Conservation (phyloP, 2,888 invertebrate genomes). For the Emmelina monodactyla region DNA sequence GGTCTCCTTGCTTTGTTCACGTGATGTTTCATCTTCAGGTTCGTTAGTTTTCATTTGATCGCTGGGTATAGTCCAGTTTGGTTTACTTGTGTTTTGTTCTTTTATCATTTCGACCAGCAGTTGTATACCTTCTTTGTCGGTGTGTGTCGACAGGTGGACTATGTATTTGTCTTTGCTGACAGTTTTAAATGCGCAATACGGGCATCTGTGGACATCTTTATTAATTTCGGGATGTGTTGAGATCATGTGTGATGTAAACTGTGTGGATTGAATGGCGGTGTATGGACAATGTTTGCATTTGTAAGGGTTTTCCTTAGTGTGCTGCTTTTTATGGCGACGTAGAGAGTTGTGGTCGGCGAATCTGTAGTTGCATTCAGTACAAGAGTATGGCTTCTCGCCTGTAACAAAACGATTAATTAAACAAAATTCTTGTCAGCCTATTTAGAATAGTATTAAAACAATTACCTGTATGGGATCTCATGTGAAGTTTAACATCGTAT, state of each 20-base stretch:
- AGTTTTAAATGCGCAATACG: constrained; percentile 69
- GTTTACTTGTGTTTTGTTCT: constrained; percentile 30
- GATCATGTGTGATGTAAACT: constrained; percentile 79
- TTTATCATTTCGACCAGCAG: constrained; percentile 41
- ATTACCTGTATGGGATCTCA: constrained; percentile 74
- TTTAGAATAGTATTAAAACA: background rate
- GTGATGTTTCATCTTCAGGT: constrained; percentile 19
- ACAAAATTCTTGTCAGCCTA: background rate
- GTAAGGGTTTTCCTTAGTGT: constrained; percentile 78
- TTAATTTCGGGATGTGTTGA: constrained; percentile 79
- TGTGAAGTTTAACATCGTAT: constrained; percentile 71
- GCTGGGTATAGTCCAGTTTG: constrained; percentile 53
- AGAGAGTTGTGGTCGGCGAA: constrained; percentile 84
- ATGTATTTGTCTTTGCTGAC: constrained; percentile 70
- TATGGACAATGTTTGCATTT: constrained; percentile 82
- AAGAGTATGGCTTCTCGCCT: constrained; percentile 82
- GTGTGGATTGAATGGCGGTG: constrained; percentile 80
- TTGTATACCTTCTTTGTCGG: constrained; percentile 49
- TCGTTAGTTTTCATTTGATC: constrained; percentile 13
- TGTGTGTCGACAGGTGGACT: constrained; percentile 60
- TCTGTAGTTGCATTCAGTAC: constrained; percentile 74
- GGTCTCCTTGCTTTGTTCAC: constrained; percentile 26
- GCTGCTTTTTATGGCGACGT: constrained; percentile 78
- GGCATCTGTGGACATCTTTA: constrained; percentile 68
- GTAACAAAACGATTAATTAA: constrained; percentile 13